phyloP scores from a whole-genome alignment of 2,888 invertebrate genomes.

The Pegoplata infirma region DNA sequence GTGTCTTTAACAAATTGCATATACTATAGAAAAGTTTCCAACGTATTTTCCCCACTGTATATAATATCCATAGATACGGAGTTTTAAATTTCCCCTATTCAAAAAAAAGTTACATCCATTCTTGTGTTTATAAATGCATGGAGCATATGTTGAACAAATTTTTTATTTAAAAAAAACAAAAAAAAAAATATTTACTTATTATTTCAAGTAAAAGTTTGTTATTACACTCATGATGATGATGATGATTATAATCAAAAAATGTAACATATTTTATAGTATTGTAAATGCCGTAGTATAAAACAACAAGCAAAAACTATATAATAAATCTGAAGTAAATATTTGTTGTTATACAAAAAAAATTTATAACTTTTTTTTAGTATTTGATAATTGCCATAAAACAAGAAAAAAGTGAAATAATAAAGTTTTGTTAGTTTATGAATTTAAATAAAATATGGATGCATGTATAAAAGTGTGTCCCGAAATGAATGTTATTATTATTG shows the following conservation, averaged over 20 bases:
- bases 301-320: not conserved
- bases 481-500: too few relatives aligned
- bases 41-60: too few relatives aligned
- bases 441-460: too few relatives aligned
- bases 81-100: too few relatives aligned
- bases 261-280: slow-evolving; percentile 28
- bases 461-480: too few relatives aligned
- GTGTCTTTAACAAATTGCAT: too few relatives aligned
- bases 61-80: too few relatives aligned
- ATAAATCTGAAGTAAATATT: slow-evolving; percentile 38
- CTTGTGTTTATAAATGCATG: slow-evolving; percentile 1
- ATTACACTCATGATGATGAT: slow-evolving; percentile 8
- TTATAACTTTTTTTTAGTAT: too few relatives aligned
- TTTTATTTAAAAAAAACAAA: not conserved
- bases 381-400: too few relatives aligned
- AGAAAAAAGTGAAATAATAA: too few relatives aligned
- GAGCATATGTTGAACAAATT: slow-evolving; percentile 37
- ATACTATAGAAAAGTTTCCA: too few relatives aligned
- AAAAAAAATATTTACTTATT: not conserved
- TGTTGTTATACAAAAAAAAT: slow-evolving; percentile 4
- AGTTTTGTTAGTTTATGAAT: too few relatives aligned
- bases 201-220: not conserved
- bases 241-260: slow-evolving; percentile 16
- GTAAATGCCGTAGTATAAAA: not conserved
- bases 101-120: not conserved